Evolutionary conservation across 2,797 vertebrate genomes (phyloP), one percentile per base, ranked within the genome.

Genomic region (Cossypha heuglini): DNA sequence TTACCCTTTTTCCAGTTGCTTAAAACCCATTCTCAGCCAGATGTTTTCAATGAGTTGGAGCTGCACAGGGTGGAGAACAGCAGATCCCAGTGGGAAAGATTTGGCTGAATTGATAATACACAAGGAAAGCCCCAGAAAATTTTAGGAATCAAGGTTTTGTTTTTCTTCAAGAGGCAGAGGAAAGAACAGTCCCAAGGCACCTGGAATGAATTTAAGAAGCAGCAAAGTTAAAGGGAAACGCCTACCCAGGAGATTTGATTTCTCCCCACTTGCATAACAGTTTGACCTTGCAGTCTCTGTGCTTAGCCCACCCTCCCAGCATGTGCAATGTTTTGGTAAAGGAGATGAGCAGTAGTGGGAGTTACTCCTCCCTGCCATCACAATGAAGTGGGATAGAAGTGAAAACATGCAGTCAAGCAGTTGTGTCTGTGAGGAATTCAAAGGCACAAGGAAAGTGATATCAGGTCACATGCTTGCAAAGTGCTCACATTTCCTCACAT

Each of bases 11-110:
- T 42, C 22, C 59, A 33, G 31, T 57, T 88, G 78, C 66, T 61
- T 55, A n/a, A 84, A 88, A 77, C 14, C n/a, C 29, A 3, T 58
- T 71, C 33, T 69, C 66, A 52, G 16, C 43, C 94, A 96, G 87
- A 95, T 96, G 93, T 97, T 97, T 91, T 73, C 63, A 61, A 28
- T 93, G 84, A 79, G 62, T 33, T 40, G 66, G 67, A 90, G 20
- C 62, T 76, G 91, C 58, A 51, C 81, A 78, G 93, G 90, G 93
- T 52, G 57, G 95, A 90, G 95, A 95, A 90, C 95, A 91, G 90
- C 83, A 93, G 52, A 84, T 91, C 96, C 81, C 91, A 59, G 54
- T 26, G 94, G 93, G 76, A 92, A 45, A 90, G 31, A 42, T 93
- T 94, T 91, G 96, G 91, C 96, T 88, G 88, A 49, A 77, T 71